Percentiles rank a stretch among this genome's conserved stretches.
Evolutionary conservation across 2,113 vertebrate genomes (phyloP).

Genomic region (Anthoscopus minutus): DNA sequence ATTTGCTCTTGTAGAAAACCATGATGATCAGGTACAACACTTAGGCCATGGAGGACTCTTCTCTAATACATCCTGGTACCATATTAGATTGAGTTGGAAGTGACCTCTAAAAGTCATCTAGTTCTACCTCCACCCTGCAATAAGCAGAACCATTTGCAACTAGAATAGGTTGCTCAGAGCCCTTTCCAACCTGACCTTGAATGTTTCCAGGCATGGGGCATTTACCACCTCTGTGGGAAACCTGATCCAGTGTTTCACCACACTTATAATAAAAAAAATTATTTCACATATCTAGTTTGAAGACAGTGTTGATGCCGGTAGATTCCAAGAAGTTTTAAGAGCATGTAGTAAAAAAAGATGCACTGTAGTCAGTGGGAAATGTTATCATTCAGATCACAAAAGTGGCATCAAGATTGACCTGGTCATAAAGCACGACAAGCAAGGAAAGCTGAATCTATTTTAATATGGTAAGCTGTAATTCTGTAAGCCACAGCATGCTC

Average conservation of each 20-base stretch:
- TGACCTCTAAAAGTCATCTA: not conserved
- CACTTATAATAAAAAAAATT: not conserved
- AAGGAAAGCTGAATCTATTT: not conserved
- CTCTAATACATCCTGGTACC: not conserved
- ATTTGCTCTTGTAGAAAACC: not conserved
- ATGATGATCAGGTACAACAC: not conserved
- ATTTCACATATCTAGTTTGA: not conserved
- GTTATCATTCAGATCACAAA: not conserved
- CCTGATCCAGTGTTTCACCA: not conserved
- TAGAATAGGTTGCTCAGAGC: not conserved
- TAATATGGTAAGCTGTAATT: not conserved
- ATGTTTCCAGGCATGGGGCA: not conserved
- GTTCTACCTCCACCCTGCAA: fast-evolving
- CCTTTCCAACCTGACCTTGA: not conserved
- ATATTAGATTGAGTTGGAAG: not conserved
- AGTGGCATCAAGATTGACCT: not conserved
- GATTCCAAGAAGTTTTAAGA: not conserved
- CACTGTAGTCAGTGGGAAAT: not conserved
- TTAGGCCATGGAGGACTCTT: not conserved
- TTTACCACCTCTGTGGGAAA: not conserved
- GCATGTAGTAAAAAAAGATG: not conserved
- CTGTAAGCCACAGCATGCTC: not conserved
- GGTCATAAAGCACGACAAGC: not conserved
- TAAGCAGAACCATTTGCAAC: not conserved
- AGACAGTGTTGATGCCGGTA: not conserved